These are phyloP conservation scores for Crotalus viridis DNA, from an alignment of 2,113 vertebrate genomes.

Conservation along the genomic window DNA sequence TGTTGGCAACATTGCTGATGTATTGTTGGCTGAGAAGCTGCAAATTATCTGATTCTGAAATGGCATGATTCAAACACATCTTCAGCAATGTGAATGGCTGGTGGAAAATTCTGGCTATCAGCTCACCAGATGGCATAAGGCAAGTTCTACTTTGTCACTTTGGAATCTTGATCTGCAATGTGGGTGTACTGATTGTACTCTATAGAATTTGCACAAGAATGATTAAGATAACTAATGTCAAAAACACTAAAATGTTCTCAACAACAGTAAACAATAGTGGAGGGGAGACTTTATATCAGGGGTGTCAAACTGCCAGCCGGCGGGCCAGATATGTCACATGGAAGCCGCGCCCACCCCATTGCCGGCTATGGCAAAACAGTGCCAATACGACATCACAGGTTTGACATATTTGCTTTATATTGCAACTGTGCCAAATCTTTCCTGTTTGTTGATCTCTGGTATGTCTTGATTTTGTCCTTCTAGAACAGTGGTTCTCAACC, in stretches of 20 bases:
- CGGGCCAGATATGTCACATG: too few species aligned
- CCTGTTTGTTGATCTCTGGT: background rate
- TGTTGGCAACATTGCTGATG: background rate
- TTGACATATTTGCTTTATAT: too few species aligned
- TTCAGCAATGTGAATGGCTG: background rate
- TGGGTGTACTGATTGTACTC: background rate
- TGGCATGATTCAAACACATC: background rate
- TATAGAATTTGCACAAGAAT: background rate
- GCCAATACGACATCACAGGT: too few species aligned
- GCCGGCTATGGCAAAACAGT: too few species aligned
- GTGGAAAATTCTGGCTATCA: background rate
- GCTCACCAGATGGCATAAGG: background rate
- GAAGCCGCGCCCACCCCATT: too few species aligned
- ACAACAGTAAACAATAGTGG: background rate
- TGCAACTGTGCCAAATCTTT: background rate
- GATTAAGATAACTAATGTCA: background rate
- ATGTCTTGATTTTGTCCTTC: conserved; percentile 15
- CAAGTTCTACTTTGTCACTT: background rate
- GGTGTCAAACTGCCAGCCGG: too few species aligned
- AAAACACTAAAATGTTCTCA: too few species aligned
- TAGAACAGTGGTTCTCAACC: background rate
- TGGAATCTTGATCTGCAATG: background rate
- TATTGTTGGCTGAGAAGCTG: background rate
- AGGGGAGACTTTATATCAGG: background rate
- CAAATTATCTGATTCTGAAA: background rate